Percentiles rank a stretch among this genome's conserved stretches.
phyloP scores from a whole-genome alignment of 1,140 invertebrate genomes.

The Saccostrea cuccullata region DNA sequence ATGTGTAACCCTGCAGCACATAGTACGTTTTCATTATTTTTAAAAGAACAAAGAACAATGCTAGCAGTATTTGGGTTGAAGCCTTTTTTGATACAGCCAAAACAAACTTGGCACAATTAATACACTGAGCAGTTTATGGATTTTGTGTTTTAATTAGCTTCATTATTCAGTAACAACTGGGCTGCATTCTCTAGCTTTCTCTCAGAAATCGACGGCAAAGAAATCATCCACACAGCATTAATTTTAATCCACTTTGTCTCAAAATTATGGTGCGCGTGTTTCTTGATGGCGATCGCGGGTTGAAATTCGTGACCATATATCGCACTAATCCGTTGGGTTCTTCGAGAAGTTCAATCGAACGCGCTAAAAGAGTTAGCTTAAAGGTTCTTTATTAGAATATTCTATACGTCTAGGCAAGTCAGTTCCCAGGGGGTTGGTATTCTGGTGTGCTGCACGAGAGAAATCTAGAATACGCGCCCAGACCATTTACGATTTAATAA shows the following conservation, averaged over 20 bases:
- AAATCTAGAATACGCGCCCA: neutral
- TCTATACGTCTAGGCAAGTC: neutral
- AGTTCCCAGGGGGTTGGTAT: neutral
- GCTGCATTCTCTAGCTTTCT: neutral
- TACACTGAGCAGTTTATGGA: neutral
- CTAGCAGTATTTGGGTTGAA: neutral
- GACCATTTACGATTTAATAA: neutral
- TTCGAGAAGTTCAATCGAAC: neutral
- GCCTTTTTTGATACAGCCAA: too few relatives aligned
- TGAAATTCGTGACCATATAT: constrained; percentile 8
- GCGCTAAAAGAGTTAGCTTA: neutral
- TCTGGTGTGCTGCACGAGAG: constrained; percentile 13
- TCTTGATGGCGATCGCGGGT: neutral
- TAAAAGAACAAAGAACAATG: neutral
- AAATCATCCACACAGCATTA: neutral
- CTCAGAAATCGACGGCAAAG: neutral
- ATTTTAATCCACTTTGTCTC: neutral
- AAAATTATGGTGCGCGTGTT: neutral
- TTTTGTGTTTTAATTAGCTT: neutral
- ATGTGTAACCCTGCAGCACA: neutral
- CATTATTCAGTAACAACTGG: neutral
- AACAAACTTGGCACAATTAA: neutral
- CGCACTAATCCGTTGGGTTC: neutral
- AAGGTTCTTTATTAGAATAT: neutral
- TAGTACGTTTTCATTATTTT: too few relatives aligned